Base-by-base conservation (phyloP, 2,888 invertebrate genomes). In the Eilema griseolum region DNA sequence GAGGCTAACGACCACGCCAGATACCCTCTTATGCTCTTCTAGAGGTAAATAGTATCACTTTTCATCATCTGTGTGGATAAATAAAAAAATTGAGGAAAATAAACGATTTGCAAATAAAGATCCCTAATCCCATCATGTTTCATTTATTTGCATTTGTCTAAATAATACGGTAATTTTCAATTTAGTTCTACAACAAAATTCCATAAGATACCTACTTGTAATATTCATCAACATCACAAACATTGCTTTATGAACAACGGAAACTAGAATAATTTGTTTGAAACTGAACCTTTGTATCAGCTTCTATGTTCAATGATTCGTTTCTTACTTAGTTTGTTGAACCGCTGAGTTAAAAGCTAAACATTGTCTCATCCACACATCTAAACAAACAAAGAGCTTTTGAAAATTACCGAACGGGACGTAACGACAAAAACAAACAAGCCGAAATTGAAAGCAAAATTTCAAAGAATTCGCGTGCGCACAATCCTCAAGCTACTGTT, bases 391-490 rank as follows among this genome's bases (percentile, higher is more conserved):
- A 82, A 81, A 77, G 75, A 78, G 75, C 82, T 69, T 75, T 73
- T 88, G 81, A 88, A 86, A 86, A 88, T 87, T 83, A 87, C 83
- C 77, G 75, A 86, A 88, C 86, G 83, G 85, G 82, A 85, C 81
- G 72, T 80, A 80, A 82, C 79, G 70, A 73, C 80, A 87, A 90
- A 90, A 92, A 89, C 85, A 87, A 86, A 87, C 69, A 78, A 72
- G 26, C 68, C 68, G 31, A 74, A 82, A 78, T 69, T 72, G 83
- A 86, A 86, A 89, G 85, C 86, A 85, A 86, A 88, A 86, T 86
- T 89, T 90, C 89, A 87, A 89, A 87, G 89, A 87, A 89, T 88
- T 87, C 86, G 85, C 88, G 85, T 88, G 90, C 85, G 83, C 88
- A 76, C 80, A 85, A 78, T 81, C 80, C 86, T 82, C 84, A 70